Evolutionary conservation across 2,113 vertebrate genomes (phyloP).

Genomic region (Piliocolobus tephrosceles): DNA sequence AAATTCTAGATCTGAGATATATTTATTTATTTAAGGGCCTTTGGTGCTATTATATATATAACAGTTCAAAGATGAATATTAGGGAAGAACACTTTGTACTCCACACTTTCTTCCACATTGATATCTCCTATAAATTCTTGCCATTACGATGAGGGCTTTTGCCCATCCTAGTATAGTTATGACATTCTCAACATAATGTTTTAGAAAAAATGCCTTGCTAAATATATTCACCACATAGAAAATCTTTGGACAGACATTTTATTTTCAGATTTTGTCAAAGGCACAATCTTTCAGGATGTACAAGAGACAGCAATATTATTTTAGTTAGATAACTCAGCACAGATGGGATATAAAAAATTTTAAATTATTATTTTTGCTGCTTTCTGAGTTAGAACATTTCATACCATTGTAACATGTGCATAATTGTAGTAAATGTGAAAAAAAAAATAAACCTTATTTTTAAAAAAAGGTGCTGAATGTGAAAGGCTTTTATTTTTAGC

Average conservation of each 20-base stretch:
- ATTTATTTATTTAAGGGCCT: background rate
- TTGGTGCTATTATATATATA: background rate
- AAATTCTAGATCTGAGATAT: background rate
- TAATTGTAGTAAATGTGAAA: constrained; percentile 14
- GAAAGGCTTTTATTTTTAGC: background rate
- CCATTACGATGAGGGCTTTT: background rate
- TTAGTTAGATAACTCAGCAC: background rate
- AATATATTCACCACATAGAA: background rate
- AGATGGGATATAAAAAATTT: background rate
- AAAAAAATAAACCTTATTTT: constrained; percentile 38
- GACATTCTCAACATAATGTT: background rate
- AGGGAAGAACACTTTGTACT: background rate
- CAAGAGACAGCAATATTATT: background rate
- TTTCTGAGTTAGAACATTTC: constrained; percentile 24
- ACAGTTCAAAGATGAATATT: background rate
- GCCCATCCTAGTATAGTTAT: background rate
- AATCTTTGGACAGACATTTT: background rate
- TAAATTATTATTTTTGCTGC: background rate
- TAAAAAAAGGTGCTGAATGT: background rate
- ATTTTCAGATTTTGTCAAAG: background rate
- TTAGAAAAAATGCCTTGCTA: background rate
- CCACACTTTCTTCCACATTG: background rate
- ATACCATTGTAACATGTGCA: background rate
- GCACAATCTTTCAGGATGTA: background rate
- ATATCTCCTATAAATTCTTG: background rate